A percentile compares a stretch with the other conserved stretches of the same genome.
Evolutionary conservation across 2,888 invertebrate species (phyloP).

Genomic region (Scelioninae gen. 2): DNA sequence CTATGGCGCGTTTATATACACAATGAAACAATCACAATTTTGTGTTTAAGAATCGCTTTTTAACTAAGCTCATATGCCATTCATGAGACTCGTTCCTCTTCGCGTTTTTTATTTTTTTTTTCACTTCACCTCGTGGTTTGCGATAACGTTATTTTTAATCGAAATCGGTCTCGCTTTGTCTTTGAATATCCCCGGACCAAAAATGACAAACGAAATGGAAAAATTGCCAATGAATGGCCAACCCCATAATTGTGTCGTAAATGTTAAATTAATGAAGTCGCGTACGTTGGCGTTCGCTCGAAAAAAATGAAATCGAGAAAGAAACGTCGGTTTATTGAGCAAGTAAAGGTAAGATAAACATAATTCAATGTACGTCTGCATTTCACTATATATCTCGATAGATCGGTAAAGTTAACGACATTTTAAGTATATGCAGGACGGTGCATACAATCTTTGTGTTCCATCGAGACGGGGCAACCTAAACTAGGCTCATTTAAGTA

Average conservation of each 20-base stretch:
- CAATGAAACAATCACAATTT: conserved; percentile 61
- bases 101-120: no score
- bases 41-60: conserved; percentile 42
- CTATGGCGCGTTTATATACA: conserved; percentile 45
- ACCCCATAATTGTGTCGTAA: conserved; percentile 8
- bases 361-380: conserved; percentile 43
- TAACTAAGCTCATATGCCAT: conserved; percentile 36
- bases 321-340: conserved; percentile 32
- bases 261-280: conserved; percentile 23
- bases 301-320: conserved; percentile 14
- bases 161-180: no score
- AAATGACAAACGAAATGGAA: no score
- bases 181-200: no score
- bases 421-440: conserved; percentile 68
- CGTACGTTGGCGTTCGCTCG: conserved; percentile 5
- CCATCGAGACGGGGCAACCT: conserved; percentile 70
- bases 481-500: conserved; percentile 69
- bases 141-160: background rate
- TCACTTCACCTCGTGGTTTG: no score
- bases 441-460: conserved; percentile 71
- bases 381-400: conserved; percentile 64
- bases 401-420: conserved; percentile 70
- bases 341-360: conserved; percentile 20
- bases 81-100: no score
- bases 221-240: no score